Percentiles rank a stretch among this genome's conserved stretches.
Conservation (phyloP, 2,797 vertebrate species). For the Hypotaenidia philippensis region DNA sequence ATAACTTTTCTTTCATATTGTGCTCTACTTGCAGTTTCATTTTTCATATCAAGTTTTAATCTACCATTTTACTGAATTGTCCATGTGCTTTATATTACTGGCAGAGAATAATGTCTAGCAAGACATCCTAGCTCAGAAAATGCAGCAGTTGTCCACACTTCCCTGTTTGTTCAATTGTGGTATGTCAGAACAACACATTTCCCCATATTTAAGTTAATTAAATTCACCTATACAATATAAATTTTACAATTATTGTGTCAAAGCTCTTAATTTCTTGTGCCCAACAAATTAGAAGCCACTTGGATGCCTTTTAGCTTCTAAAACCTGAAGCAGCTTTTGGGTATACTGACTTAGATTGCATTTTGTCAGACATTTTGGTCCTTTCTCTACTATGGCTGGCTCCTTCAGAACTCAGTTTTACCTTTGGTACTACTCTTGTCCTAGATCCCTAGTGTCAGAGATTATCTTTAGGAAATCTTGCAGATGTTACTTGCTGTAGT, state of each 20-base stretch:
- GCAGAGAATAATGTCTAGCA: background rate
- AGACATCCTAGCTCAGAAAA: background rate
- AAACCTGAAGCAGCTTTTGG: background rate
- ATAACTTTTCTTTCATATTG: background rate
- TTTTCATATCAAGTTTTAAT: background rate
- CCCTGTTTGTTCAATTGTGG: background rate
- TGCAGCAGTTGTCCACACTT: background rate
- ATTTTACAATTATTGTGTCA: background rate
- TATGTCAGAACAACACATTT: background rate
- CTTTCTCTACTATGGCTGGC: background rate
- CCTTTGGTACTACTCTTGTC: background rate
- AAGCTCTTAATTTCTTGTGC: background rate
- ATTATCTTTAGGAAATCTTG: background rate
- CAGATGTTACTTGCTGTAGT: background rate
- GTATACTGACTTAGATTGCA: background rate
- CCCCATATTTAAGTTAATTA: background rate
- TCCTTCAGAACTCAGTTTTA: background rate
- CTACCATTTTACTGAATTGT: slow-evolving; percentile 1
- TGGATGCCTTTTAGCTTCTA: background rate
- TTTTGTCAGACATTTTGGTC: background rate
- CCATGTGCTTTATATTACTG: background rate
- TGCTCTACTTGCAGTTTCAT: background rate
- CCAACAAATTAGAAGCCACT: background rate
- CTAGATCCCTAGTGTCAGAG: background rate
- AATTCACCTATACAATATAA: background rate